phyloP scores from a whole-genome alignment of 1,140 invertebrate species.

The Phenacoccus solenopsis region DNA sequence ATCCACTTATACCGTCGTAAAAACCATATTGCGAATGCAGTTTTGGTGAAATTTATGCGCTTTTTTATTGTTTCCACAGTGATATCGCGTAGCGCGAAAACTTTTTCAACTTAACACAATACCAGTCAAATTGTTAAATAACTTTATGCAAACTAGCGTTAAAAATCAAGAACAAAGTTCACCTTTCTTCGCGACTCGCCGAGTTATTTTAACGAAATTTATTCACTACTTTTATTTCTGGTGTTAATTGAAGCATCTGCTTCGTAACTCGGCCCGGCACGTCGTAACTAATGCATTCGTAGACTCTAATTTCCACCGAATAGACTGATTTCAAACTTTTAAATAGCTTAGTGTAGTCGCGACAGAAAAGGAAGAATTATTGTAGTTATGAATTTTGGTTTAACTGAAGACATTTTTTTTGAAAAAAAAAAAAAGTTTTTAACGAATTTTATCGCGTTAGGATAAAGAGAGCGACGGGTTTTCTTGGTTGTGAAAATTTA shows the following conservation, averaged over 20 bases:
- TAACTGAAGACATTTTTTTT: no score
- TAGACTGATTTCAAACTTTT: neutral
- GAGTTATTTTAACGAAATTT: neutral
- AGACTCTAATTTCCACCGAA: neutral
- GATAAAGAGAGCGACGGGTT: no score
- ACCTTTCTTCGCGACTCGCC: neutral
- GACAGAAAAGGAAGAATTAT: no score
- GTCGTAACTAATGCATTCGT: neutral
- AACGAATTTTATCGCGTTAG: no score
- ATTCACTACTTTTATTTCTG: neutral
- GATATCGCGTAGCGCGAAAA: neutral
- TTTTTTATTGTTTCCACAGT: neutral
- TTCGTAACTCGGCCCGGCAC: neutral
- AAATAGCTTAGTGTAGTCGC: neutral
- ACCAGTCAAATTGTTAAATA: neutral
- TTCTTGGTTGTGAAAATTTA: no score
- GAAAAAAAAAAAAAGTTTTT: no score
- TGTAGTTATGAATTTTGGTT: no score
- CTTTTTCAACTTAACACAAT: neutral
- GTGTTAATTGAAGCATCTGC: neutral
- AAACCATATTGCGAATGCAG: no score
- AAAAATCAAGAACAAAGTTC: neutral
- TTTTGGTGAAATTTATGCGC: neutral
- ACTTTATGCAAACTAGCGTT: constrained; percentile 1
- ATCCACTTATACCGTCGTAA: no score